Conservation (phyloP, 2,797 vertebrate species). For the Spinus olivaceus region DNA sequence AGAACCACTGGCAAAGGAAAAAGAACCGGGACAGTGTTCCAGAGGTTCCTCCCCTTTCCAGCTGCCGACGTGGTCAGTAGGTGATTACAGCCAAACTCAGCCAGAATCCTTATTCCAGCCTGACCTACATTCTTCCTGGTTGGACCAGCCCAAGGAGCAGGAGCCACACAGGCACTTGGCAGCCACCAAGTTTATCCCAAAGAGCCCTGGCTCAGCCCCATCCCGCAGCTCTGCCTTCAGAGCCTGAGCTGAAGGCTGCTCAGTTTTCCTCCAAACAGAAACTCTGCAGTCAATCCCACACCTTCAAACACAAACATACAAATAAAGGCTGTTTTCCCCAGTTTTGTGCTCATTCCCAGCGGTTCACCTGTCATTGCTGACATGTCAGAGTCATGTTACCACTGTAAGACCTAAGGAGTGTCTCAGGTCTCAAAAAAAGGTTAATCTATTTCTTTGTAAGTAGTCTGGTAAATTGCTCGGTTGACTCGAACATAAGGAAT, state of each 20-base stretch:
- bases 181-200: not conserved
- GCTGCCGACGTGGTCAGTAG: not conserved
- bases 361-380: rapidly evolving
- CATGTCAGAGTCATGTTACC: not conserved
- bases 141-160: not conserved
- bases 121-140: not conserved
- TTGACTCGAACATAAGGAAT: not conserved
- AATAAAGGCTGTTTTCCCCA: not conserved
- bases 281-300: rapidly evolving
- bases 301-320: not conserved
- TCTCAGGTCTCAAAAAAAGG: rapidly evolving
- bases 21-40: not conserved
- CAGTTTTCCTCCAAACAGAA: not conserved
- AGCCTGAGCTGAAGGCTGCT: not conserved
- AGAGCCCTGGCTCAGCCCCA: not conserved
- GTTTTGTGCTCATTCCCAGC: not conserved
- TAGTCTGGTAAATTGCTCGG: not conserved
- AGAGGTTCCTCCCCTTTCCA: not conserved
- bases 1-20: not conserved
- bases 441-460: rapidly evolving
- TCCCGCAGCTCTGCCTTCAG: not conserved
- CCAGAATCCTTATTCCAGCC: not conserved
- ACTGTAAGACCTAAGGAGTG: rapidly evolving
- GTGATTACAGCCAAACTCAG: not conserved
- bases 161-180: not conserved